Base-by-base conservation (phyloP, 2,888 invertebrate genomes). In the Metacarcinus magister region DNA sequence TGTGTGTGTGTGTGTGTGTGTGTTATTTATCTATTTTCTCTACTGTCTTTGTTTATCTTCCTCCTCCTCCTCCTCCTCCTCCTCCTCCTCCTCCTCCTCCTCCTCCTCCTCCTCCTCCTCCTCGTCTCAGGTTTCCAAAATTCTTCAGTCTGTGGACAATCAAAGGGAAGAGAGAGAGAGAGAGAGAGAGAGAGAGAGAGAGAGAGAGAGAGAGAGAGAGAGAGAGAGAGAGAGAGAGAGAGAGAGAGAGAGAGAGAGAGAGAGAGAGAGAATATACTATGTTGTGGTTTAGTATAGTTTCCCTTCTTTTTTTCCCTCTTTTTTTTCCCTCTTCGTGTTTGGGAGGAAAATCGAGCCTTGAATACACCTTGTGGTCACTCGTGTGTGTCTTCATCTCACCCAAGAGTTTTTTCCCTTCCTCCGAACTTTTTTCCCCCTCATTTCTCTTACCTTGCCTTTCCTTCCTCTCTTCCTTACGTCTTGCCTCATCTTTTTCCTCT, bases 121-220 rank as follows among this genome's bases (percentile, higher is more conserved):
- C n/a, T 67, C 67, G 23, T 19, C 67, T 67, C 5, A 19, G n/a
- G 23, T n/a, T n/a, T 67, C 67, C 67, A n/a, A n/a, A 8, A 7
- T 54, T 67, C 67, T 67, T 67, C 67, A 67, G n/a, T 67, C 67
- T n/a, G n/a, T 5, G 5, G 67, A 19, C 67, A 67, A 67, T 67
- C 67, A 67, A 67, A 67, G n/a, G 67, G 67, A 67, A n/a, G 67
- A 67, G 23, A 67, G n/a, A 67, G 67, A n/a, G 67, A 67, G 67
- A 67, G 67, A 67, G n/a, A 67, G 67, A 67, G 67, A 67, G 67
- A n/a, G 67, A 67, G 67, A 67, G 67, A n/a, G 67, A 67, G 67
- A 67, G 67, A n/a, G 67, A 67, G 67, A 67, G 67, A n/a, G 67
- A 67, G 67, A 67, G 67, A 67, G 67, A n/a, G 67, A 67, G n/a